Percentiles rank a stretch among this genome's conserved stretches.
phyloP scores from a whole-genome alignment of 1,140 invertebrate genomes.

The Conopomorpha cramerella region DNA sequence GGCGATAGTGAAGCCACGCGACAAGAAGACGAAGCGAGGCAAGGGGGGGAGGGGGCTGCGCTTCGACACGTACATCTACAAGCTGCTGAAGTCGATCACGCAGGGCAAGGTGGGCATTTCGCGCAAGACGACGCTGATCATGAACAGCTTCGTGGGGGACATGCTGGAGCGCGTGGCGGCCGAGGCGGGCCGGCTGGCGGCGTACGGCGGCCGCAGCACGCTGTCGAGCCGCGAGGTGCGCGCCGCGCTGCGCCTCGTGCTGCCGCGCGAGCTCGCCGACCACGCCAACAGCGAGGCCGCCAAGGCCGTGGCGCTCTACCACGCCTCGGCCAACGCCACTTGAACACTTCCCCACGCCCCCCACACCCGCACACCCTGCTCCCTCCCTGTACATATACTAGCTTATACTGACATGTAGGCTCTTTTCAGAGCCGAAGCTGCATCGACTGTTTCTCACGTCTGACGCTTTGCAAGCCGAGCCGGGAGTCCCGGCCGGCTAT shows the following conservation, averaged over 20 bases:
- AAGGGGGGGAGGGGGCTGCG: no score
- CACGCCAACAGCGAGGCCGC: slow-evolving; percentile 40
- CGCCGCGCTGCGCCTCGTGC: slow-evolving; percentile 23
- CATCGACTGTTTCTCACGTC: no score
- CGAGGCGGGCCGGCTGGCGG: slow-evolving; percentile 38
- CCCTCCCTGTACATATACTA: no score
- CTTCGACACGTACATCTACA: slow-evolving; percentile 71
- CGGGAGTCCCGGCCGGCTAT: no score
- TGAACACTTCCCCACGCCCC: no score
- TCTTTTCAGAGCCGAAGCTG: no score
- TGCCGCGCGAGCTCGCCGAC: slow-evolving; percentile 9
- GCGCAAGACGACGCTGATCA: slow-evolving; percentile 54
- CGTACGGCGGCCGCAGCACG: slow-evolving; percentile 61
- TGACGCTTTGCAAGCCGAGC: no score
- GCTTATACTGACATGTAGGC: no score
- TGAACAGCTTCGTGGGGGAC: slow-evolving; percentile 57
- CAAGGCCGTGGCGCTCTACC: no score
- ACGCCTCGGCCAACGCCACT: no score
- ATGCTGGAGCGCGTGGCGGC: slow-evolving; percentile 61
- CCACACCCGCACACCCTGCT: no score
- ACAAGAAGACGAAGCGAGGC: slow-evolving; percentile 57
- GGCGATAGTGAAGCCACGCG: slow-evolving; percentile 2
- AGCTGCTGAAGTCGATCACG: slow-evolving; percentile 61
- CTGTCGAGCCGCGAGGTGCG: slow-evolving; percentile 38
- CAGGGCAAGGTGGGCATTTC: slow-evolving; percentile 25